These are phyloP conservation scores for Ectemnius continuus DNA, from an alignment of 2,888 invertebrate genomes.

Conservation along the genomic window DNA sequence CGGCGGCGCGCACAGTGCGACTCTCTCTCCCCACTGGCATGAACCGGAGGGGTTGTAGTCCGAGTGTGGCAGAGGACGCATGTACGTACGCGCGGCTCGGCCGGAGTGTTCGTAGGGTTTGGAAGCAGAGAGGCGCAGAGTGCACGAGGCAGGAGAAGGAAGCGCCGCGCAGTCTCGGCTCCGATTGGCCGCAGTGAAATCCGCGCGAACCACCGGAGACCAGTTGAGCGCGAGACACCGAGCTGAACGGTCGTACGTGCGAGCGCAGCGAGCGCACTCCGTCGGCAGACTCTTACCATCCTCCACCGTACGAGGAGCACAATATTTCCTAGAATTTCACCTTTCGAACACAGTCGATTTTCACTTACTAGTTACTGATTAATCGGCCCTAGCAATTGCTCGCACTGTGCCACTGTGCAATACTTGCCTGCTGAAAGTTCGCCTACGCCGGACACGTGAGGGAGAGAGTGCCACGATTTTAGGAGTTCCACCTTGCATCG, in stretches of 20 bases:
- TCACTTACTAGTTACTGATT: too few relatives aligned
- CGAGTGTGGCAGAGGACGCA: background rate
- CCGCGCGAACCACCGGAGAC: constrained; percentile 73
- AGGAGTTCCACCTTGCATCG: constrained; percentile 33
- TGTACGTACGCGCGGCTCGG: constrained; percentile 10
- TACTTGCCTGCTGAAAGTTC: too few relatives aligned
- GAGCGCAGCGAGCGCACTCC: constrained; percentile 43
- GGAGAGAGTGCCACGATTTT: too few relatives aligned
- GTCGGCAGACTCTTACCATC: background rate
- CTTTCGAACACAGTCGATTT: too few relatives aligned
- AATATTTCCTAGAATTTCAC: too few relatives aligned
- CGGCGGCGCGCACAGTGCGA: too few relatives aligned
- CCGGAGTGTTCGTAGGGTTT: constrained; percentile 43
- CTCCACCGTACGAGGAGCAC: too few relatives aligned
- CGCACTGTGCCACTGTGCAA: too few relatives aligned
- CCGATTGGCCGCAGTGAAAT: constrained; percentile 68
- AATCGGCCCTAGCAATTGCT: too few relatives aligned
- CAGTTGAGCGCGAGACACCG: constrained; percentile 77
- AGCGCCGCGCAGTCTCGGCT: constrained; percentile 74
- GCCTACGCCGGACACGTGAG: too few relatives aligned
- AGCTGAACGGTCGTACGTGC: constrained; percentile 69
- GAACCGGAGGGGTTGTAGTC: too few relatives aligned
- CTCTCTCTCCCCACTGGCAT: too few relatives aligned
- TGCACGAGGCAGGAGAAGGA: constrained; percentile 54
- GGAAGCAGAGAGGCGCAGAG: constrained; percentile 53